These are phyloP conservation scores for Syngnathus typhle DNA, from an alignment of 2,113 vertebrate species.

Conservation along the genomic window DNA sequence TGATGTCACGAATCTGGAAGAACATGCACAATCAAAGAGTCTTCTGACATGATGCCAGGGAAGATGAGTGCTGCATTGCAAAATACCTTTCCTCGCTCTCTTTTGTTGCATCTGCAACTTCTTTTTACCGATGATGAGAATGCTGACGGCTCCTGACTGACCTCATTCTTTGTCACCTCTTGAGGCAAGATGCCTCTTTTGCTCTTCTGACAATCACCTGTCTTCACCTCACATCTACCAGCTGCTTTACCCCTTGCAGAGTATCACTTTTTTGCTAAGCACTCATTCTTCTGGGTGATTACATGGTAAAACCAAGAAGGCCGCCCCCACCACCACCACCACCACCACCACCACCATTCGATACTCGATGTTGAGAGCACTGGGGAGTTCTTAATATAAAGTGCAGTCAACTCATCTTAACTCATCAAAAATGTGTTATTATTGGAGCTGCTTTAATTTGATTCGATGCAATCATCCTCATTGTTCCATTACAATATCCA, in stretches of 20 bases:
- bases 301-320: constrained; percentile 20
- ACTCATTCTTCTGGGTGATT: constrained; percentile 28
- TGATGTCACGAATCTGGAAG: constrained; percentile 22
- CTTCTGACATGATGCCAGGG: constrained; percentile 25
- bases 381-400: constrained; percentile 1
- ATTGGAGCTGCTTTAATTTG: constrained; percentile 4
- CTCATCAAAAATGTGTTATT: constrained; percentile 1
- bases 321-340: constrained; percentile 2
- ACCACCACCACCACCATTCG: no score
- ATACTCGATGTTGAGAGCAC: background rate
- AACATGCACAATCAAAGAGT: constrained; percentile 38
- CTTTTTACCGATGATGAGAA: constrained; percentile 5
- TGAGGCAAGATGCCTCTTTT: constrained; percentile 11
- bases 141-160: constrained; percentile 22
- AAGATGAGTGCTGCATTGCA: background rate
- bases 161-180: constrained; percentile 11
- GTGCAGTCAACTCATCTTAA: background rate
- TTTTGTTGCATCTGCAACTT: background rate
- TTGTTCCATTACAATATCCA: constrained; percentile 35
- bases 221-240: constrained; percentile 16
- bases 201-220: constrained; percentile 17
- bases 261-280: background rate
- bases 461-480: constrained; percentile 23
- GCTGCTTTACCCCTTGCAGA: constrained; percentile 2
- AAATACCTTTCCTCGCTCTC: background rate